phyloP scores from a whole-genome alignment of 2,888 invertebrate species.

The Rhimphoctona megacephalus region DNA sequence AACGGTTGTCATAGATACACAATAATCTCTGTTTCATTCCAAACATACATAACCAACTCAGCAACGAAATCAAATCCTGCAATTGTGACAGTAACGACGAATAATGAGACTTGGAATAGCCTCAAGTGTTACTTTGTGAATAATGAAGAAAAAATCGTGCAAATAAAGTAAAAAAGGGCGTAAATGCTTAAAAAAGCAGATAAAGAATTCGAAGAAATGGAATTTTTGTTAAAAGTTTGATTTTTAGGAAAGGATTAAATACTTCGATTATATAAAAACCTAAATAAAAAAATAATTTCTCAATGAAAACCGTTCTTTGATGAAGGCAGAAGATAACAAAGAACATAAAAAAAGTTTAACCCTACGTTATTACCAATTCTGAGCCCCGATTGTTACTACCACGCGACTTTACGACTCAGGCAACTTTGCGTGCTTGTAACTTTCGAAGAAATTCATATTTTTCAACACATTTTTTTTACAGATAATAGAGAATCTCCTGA shows the following conservation, averaged over 20 bases:
- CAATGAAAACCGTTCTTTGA: neutral
- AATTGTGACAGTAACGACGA: neutral
- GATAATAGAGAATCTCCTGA: neutral
- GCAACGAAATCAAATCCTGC: neutral
- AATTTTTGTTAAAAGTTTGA: neutral
- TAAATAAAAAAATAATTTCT: no score
- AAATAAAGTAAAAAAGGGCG: neutral
- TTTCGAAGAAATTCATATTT: neutral
- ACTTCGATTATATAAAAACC: no score
- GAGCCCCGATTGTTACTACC: neutral
- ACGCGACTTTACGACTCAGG: neutral
- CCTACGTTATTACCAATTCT: no score
- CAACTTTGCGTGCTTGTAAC: neutral
- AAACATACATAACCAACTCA: neutral
- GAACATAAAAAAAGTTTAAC: no score
- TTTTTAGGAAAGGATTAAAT: neutral
- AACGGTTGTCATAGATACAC: conserved; percentile 62
- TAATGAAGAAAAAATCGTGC: neutral
- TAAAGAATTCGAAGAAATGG: neutral
- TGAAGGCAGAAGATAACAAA: neutral
- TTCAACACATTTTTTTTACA: neutral
- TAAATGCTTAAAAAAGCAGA: neutral
- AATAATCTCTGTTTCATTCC: neutral
- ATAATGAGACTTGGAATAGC: neutral
- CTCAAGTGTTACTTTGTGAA: neutral